These are phyloP conservation scores for Heteromurus nitidus DNA, from an alignment of 2,888 invertebrate species.

Conservation along the genomic window DNA sequence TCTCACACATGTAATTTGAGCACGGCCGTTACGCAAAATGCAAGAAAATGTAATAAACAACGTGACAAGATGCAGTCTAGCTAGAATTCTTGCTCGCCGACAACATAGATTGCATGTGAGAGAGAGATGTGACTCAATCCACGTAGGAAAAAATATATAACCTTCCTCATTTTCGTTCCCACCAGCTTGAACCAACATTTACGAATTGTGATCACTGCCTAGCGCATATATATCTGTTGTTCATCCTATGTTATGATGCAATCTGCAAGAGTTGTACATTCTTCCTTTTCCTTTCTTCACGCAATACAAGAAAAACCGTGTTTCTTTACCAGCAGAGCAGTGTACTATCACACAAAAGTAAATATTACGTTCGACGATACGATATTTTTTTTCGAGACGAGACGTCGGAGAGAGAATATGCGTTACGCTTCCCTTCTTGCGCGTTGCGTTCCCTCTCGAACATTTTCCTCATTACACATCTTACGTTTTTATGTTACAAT, in stretches of 20 bases:
- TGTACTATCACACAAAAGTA: background rate
- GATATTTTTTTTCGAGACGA: background rate
- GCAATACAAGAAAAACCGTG: background rate
- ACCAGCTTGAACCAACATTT: background rate
- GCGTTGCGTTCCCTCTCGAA: background rate
- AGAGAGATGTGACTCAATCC: conserved; percentile 8
- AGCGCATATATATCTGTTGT: no score
- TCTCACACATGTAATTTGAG: background rate
- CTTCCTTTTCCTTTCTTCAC: background rate
- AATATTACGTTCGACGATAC: conserved; percentile 10
- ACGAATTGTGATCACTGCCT: no score
- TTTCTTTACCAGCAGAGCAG: background rate
- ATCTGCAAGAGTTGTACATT: no score
- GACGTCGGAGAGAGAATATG: background rate
- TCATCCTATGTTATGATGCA: no score
- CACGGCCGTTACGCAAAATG: background rate
- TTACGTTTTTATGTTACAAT: background rate
- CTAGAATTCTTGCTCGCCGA: background rate
- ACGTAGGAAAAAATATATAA: background rate
- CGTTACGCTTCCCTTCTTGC: conserved; percentile 4
- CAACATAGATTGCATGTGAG: background rate
- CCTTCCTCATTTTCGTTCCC: conserved; percentile 7
- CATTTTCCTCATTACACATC: no score
- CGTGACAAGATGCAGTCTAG: no score
- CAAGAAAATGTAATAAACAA: background rate